Percentiles rank a stretch among this genome's conserved stretches.
Conservation (phyloP, 2,888 invertebrate species). For the Drosophila lutescens region DNA sequence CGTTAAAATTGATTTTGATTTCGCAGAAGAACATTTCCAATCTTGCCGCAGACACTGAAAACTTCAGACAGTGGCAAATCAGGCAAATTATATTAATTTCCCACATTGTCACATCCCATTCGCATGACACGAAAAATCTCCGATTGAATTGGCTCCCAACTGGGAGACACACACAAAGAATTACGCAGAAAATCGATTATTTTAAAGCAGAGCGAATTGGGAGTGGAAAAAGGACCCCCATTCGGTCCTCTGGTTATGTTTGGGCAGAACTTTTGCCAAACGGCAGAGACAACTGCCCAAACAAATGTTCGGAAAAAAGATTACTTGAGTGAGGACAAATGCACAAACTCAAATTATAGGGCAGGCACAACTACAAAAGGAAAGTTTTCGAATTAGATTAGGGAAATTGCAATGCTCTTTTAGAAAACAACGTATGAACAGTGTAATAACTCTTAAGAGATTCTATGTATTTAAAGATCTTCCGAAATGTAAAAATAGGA, state of each 20-base stretch:
- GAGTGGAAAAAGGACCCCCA: background rate
- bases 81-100: conserved; percentile 79
- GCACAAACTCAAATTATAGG: conserved; percentile 24
- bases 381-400: background rate
- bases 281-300: conserved; percentile 45
- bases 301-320: conserved; percentile 45
- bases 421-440: no score
- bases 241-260: conserved; percentile 55
- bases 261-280: conserved; percentile 42
- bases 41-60: conserved; percentile 57
- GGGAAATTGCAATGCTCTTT: background rate
- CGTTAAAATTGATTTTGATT: conserved; percentile 75
- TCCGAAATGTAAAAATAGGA: no score
- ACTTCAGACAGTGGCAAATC: conserved; percentile 70
- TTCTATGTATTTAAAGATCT: no score
- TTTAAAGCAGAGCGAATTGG: conserved; percentile 53
- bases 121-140: conserved; percentile 36
- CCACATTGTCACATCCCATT: conserved; percentile 74
- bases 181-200: conserved; percentile 70
- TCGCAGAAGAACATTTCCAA: conserved; percentile 52
- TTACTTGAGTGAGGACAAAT: conserved; percentile 49
- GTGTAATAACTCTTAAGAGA: no score
- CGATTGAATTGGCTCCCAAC: conserved; percentile 16
- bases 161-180: conserved; percentile 35
- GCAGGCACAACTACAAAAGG: background rate